Evolutionary conservation across 2,888 invertebrate species (phyloP), one percentile per base, ranked within the genome.

Genomic region (Chaitophorus viminalis): DNA sequence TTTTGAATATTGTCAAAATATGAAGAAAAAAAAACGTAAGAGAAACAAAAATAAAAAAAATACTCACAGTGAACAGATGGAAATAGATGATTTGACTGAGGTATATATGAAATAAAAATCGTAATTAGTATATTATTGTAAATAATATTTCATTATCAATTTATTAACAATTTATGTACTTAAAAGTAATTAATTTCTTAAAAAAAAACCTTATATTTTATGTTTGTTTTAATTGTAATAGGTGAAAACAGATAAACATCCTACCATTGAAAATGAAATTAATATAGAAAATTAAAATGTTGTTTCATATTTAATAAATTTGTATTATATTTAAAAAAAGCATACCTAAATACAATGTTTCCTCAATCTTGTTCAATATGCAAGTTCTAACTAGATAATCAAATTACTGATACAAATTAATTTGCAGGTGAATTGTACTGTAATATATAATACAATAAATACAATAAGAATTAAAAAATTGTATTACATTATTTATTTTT

Each of bases 1-100:
- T 74, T 72, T 74, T n/a, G 79, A 87, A 18, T 74, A 87, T 9
- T 31, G 31, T 29, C 79, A 79, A 39, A 60, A 18, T 11, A 36
- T 60, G 9, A 72, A 25, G 90, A 89, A 81, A 21, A 87, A 79
- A 60, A 60, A 33, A 14, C 46, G 14, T 60, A 81, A n/a, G 21
- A 86, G 29, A 60, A 8, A 14, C 8, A 54, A 39, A 18, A 79
- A 74, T 36, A 87, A 74, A 39, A 74, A 75, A 14, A 78, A 39
- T 46, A 6, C 52, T 36, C 21, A 70, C 29, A 33, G 31, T 79
- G 78, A 87, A 79, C 74, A 79, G 74, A 86, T 86, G 86, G 86
- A 87, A 60, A 31, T 87, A 54, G 86, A 87, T 21, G 39, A 46
- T 72, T 74, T 79, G 2, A 54, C 74, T 81, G 74, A 81, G 79